Base-by-base conservation (phyloP, 2,888 invertebrate genomes). In the Euphydryas editha region DNA sequence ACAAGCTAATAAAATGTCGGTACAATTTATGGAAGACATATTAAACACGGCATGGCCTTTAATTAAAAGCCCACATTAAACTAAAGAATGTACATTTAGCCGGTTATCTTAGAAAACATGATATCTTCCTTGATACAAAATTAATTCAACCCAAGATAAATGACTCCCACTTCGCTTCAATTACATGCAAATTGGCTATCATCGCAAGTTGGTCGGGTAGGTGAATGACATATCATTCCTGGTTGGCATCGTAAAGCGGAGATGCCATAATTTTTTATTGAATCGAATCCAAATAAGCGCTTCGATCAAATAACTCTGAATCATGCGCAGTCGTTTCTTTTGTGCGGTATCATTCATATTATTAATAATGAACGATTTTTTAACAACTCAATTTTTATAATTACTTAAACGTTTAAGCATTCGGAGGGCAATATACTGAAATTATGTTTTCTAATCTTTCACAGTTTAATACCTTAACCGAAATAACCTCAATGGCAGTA, bases 111-210 rank as follows among this genome's bases (percentile, higher is more conserved):
- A 57, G 49, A 57, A 36, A 66, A 61, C 62, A 58, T 47, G 57
- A 58, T 65, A 55, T 66, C 60, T 65, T 62, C 60, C 47, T 55
- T 54, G 54, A 62, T 42, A 51, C 51, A 49, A 59, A 61, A 64
- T 57, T 71, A 76, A 74, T 75, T 72, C 72, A 75, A 57, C 67
- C 69, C 66, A 73, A 72, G 67, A 63, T 69, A 68, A 73, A 75
- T 66, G 73, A 68, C 67, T 69, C 70, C 62, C 72, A 70, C 69
- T 70, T 69, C 65, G 59, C 61, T 74, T 71, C 76, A 78, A 78
- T 80, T 78, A 75, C 70, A 81, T 79, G 78, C 77, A 79, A 81
- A 80, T 79, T 72, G 70, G 75, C 62, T 68, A 67, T 72, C 75
- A 69, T 69, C 70, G 62, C 65, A 71, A 69, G 57, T 66, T 63